Conservation (phyloP, 2,113 vertebrate genomes). For the cattle (Bos taurus) region DNA sequence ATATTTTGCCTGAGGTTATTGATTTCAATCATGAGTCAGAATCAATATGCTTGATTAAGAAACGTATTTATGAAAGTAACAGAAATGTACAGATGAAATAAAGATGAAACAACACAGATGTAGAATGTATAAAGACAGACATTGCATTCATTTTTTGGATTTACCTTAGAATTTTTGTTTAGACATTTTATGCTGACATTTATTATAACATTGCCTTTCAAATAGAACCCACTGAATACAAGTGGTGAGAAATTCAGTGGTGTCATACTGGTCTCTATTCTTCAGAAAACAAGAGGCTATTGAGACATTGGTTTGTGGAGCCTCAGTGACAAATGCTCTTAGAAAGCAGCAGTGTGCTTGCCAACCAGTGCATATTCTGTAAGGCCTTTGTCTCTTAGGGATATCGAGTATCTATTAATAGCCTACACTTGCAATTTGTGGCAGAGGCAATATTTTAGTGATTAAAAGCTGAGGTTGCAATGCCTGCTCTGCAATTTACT, state of each 20-base stretch:
- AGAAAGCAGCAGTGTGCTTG: neutral
- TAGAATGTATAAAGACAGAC: neutral
- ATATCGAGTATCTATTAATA: neutral
- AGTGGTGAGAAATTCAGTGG: neutral
- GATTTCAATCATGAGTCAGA: neutral
- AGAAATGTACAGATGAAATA: neutral
- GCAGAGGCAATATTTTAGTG: neutral
- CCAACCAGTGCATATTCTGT: accelerated
- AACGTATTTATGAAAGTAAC: neutral
- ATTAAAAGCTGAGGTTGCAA: neutral
- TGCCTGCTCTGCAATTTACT: neutral
- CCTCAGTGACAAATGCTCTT: neutral
- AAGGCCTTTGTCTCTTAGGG: neutral
- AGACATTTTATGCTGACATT: neutral
- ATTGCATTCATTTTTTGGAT: neutral
- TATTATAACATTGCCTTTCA: neutral
- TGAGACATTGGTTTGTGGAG: neutral
- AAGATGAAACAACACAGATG: neutral
- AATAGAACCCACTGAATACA: neutral
- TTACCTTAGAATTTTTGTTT: neutral
- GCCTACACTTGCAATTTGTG: neutral
- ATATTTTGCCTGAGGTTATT: neutral
- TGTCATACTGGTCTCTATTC: neutral
- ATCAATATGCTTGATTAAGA: neutral
- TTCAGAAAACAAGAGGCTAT: neutral